These are phyloP conservation scores for Leuciscus idus DNA, from an alignment of 2,113 vertebrate species.

Conservation along the genomic window DNA sequence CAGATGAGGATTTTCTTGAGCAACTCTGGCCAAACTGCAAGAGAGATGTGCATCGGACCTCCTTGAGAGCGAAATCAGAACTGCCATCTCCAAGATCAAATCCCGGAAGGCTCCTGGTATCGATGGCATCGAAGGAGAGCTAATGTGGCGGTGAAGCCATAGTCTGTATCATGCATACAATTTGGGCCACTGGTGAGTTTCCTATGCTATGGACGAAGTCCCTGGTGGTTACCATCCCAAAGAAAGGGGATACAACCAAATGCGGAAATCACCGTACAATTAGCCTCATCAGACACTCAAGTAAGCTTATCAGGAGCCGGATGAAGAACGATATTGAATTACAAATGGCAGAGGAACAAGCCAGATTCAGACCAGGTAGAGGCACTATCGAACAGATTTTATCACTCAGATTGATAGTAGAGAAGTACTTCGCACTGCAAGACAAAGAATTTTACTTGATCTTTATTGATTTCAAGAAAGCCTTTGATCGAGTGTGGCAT, in stretches of 20 bases:
- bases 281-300: not conserved
- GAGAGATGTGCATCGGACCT: not conserved
- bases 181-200: not conserved
- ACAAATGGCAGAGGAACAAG: not conserved
- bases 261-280: not conserved
- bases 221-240: not conserved
- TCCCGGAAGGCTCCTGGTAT: not conserved
- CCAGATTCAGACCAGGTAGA: not conserved
- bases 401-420: not conserved
- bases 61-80: not conserved
- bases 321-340: not conserved
- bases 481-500: not conserved
- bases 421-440: not conserved
- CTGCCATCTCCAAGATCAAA: not conserved
- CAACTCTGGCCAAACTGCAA: not conserved
- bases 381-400: not conserved
- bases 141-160: not conserved
- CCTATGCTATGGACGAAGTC: not conserved
- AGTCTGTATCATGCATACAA: not conserved
- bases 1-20: not conserved
- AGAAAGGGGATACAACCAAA: not conserved
- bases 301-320: not conserved
- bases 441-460: not conserved
- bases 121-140: not conserved
- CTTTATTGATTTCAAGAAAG: constrained; percentile 9